Conservation (phyloP, 1,140 invertebrate species). For the Drosophila pachea region DNA sequence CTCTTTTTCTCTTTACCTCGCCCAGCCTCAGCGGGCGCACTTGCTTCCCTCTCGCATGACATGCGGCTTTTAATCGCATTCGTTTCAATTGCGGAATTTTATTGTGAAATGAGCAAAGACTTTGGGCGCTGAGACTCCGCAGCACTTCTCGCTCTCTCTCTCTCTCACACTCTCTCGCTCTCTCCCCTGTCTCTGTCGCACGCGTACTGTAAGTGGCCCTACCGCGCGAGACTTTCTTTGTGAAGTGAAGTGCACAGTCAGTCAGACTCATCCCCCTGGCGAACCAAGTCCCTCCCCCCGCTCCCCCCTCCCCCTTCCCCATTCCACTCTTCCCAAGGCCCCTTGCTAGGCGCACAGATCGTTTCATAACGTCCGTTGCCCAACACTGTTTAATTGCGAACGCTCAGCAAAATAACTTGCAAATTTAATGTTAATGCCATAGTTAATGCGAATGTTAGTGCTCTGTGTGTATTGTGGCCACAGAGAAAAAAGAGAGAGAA, state of each 20-base stretch:
- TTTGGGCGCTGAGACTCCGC: conserved; percentile 47
- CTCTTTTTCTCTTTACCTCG: neutral
- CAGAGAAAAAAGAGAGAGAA: too few relatives aligned
- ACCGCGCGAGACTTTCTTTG: conserved; percentile 23
- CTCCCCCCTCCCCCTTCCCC: too few relatives aligned
- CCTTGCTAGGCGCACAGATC: too few relatives aligned
- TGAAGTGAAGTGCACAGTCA: conserved; percentile 20
- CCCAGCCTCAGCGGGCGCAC: neutral
- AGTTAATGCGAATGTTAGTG: conserved; percentile 23
- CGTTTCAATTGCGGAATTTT: conserved; percentile 75
- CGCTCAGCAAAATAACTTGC: conserved; percentile 36
- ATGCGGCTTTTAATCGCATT: conserved; percentile 74
- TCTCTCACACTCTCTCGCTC: neutral
- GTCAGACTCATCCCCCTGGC: neutral
- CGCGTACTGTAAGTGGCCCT: neutral
- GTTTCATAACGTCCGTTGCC: conserved; percentile 56
- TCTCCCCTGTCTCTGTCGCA: neutral
- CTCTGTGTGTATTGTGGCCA: conserved; percentile 10
- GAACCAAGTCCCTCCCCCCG: neutral
- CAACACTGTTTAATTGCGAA: conserved; percentile 14
- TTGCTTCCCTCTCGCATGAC: conserved; percentile 41
- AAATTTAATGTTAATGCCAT: conserved; percentile 42
- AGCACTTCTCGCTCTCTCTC: too few relatives aligned
- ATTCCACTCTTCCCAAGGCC: too few relatives aligned
- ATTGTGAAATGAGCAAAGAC: conserved; percentile 68